Evolutionary conservation across 2,888 invertebrate genomes (phyloP).

Genomic region (Caenorhabditis sulstoni): DNA sequence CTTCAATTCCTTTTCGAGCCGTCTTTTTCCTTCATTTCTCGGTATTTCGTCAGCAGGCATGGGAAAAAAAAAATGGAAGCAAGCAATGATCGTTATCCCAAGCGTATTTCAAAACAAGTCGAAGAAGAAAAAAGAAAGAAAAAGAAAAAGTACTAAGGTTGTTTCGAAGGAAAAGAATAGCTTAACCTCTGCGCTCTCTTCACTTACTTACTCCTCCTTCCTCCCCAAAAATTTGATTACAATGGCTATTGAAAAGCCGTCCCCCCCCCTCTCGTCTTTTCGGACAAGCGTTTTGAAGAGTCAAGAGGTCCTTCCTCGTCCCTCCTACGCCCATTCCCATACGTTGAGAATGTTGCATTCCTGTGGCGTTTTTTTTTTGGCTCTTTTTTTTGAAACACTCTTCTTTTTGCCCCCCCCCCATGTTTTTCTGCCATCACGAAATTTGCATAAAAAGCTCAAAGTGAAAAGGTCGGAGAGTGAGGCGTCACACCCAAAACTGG

Average conservation of each 20-base stretch:
- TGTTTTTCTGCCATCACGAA: neutral
- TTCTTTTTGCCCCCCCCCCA: neutral
- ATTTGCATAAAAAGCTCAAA: neutral
- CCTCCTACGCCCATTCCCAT: constrained; percentile 1
- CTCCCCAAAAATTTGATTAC: constrained; percentile 60
- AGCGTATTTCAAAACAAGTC: neutral
- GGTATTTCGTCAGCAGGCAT: too few relatives aligned
- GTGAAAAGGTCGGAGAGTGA: too few relatives aligned
- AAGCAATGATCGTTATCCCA: too few relatives aligned
- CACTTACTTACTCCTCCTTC: constrained; percentile 37
- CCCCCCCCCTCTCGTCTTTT: constrained; percentile 14
- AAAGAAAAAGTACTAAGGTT: constrained; percentile 8
- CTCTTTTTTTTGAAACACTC: neutral
- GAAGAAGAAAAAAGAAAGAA: constrained; percentile 5
- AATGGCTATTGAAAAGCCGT: constrained; percentile 52
- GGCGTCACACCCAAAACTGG: neutral
- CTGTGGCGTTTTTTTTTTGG: neutral
- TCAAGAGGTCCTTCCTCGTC: constrained; percentile 18
- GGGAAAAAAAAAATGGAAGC: too few relatives aligned
- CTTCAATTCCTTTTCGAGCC: too few relatives aligned
- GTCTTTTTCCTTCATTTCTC: too few relatives aligned
- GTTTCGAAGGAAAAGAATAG: constrained; percentile 17
- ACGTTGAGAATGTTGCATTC: constrained; percentile 33
- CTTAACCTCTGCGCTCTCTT: constrained; percentile 50
- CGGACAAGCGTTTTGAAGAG: constrained; percentile 15